Percentiles rank a stretch among this genome's conserved stretches.
Evolutionary conservation across 2,113 vertebrate genomes (phyloP).

Genomic region (Percina caprodes): DNA sequence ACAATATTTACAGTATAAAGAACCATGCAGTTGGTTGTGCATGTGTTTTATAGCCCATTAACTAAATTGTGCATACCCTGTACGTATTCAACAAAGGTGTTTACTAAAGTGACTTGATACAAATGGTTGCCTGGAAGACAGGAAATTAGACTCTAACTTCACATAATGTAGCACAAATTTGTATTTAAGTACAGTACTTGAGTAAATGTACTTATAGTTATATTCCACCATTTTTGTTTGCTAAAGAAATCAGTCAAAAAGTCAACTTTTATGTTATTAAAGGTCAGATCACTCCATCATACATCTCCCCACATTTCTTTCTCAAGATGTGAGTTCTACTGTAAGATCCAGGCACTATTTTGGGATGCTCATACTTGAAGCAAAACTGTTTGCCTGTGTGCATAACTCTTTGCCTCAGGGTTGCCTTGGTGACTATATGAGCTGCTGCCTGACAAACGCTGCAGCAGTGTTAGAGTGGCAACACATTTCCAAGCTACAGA

Average conservation of each 20-base stretch:
- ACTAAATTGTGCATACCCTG: too few species aligned
- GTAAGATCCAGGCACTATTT: slow-evolving; percentile 30
- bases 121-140: background rate
- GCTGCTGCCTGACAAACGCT: slow-evolving; percentile 34
- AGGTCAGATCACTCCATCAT: background rate
- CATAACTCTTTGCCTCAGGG: slow-evolving; percentile 45
- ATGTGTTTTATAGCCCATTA: too few species aligned
- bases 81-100: background rate
- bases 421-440: slow-evolving; percentile 56
- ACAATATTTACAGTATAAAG: too few species aligned
- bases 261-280: background rate
- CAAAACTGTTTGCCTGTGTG: slow-evolving; percentile 28
- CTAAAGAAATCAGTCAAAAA: background rate
- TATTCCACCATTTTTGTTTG: background rate
- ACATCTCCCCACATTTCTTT: background rate
- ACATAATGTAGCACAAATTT: background rate
- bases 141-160: background rate
- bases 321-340: slow-evolving; percentile 1
- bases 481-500: background rate
- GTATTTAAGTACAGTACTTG: background rate
- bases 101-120: too few species aligned
- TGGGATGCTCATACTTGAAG: slow-evolving; percentile 35
- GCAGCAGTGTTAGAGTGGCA: slow-evolving; percentile 5
- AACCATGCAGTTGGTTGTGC: too few species aligned
- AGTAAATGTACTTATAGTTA: background rate